Evolutionary conservation across 2,888 invertebrate genomes (phyloP).

Genomic region (Conomelus anceps): DNA sequence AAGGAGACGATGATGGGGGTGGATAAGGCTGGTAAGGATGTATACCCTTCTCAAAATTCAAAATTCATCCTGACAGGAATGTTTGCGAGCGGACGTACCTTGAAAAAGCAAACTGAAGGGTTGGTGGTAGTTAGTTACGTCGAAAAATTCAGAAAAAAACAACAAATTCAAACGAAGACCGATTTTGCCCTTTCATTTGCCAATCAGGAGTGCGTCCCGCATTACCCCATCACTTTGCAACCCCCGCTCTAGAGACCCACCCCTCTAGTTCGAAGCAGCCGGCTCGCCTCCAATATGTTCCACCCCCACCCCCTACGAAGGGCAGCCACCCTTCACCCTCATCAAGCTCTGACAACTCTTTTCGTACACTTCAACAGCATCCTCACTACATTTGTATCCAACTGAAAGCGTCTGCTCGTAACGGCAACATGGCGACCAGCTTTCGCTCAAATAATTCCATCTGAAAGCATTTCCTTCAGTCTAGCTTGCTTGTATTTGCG

Average conservation of each 20-base stretch:
- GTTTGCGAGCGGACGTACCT: neutral
- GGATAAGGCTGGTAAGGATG: too few relatives aligned
- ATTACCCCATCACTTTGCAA: neutral
- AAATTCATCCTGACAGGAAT: neutral
- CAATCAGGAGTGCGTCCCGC: neutral
- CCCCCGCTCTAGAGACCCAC: too few relatives aligned
- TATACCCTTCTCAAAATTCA: neutral
- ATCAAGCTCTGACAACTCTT: neutral
- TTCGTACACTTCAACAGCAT: neutral
- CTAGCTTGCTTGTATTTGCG: neutral
- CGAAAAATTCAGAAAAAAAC: neutral
- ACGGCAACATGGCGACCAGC: neutral
- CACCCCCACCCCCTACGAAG: neutral
- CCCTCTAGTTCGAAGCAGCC: neutral
- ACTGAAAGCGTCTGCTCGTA: neutral
- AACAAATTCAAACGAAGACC: neutral
- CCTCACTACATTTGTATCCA: neutral
- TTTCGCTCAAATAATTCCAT: neutral
- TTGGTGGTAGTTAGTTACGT: neutral
- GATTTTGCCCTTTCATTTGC: constrained; percentile 1
- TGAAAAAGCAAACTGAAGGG: too few relatives aligned
- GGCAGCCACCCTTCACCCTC: neutral
- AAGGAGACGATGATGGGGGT: neutral
- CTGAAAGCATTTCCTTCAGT: neutral
- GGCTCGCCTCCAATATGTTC: neutral